Conservation (phyloP, 2,113 vertebrate species). For the Phaetusa simplex region DNA sequence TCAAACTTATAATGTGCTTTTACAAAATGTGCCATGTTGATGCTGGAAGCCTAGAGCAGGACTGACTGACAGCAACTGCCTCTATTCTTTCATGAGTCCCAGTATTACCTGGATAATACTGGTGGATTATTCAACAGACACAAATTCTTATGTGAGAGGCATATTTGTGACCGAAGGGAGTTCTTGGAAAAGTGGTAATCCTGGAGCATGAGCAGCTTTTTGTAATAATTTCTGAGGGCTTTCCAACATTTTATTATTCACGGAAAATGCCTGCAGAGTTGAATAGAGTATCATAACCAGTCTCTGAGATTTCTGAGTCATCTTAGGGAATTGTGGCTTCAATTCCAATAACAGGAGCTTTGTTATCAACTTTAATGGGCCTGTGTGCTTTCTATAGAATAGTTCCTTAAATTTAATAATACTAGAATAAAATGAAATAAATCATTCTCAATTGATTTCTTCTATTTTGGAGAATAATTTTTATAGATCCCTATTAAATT, state of each 20-base stretch:
- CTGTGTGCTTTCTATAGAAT: not conserved
- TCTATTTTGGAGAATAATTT: constrained; percentile 11
- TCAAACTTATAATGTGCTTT: not conserved
- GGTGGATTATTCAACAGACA: not conserved
- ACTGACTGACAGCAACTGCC: not conserved
- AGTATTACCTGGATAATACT: not conserved
- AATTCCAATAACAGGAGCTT: constrained; percentile 2
- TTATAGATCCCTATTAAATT: constrained; percentile 13
- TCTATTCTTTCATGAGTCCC: not conserved
- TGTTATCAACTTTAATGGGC: constrained; percentile 28
- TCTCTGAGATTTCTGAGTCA: not conserved
- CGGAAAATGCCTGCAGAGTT: not conserved
- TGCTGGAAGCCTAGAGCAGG: not conserved
- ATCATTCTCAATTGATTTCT: not conserved
- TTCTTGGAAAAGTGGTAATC: not conserved
- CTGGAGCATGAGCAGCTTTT: not conserved
- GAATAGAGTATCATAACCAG: not conserved
- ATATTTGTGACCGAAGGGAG: not conserved
- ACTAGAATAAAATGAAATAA: not conserved
- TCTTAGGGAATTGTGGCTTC: constrained; percentile 6
- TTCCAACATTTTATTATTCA: not conserved
- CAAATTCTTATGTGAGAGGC: not conserved
- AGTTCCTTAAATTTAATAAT: constrained; percentile 31
- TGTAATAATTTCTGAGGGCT: not conserved
- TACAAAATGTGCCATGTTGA: accelerated